A percentile compares a stretch with the other conserved stretches of the same genome.
Evolutionary conservation across 2,797 vertebrate species (phyloP).

Genomic region (Helarctos malayanus): DNA sequence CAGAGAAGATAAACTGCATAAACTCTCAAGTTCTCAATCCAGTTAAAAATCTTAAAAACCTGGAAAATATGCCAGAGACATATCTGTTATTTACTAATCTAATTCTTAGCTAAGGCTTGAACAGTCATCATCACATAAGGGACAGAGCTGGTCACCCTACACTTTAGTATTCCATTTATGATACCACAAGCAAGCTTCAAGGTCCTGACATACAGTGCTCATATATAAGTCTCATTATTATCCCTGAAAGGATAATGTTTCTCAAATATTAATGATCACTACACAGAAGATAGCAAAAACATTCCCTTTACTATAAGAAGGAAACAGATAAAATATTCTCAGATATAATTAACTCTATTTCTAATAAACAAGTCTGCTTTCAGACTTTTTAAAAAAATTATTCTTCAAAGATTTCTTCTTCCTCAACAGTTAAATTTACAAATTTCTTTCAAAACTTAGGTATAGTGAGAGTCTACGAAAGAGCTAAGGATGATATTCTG

Average conservation of each 20-base stretch:
- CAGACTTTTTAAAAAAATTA: neutral
- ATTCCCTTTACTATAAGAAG: neutral
- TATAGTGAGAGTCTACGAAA: neutral
- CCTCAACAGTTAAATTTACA: constrained; percentile 5
- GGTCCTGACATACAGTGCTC: neutral
- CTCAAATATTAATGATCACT: neutral
- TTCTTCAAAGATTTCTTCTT: constrained; percentile 50
- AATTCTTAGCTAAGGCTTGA: constrained; percentile 34
- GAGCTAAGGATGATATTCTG: neutral
- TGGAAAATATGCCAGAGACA: constrained; percentile 27
- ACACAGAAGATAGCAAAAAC: neutral
- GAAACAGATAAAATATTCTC: constrained; percentile 15
- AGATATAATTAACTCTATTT: neutral
- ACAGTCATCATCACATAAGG: constrained; percentile 40
- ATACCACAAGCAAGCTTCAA: neutral
- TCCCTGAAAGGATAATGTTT: neutral
- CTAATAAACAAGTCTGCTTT: constrained; percentile 40
- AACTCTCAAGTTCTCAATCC: constrained; percentile 1
- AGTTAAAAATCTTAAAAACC: constrained; percentile 54
- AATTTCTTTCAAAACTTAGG: constrained; percentile 43
- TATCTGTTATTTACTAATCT: neutral
- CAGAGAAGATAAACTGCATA: constrained; percentile 17
- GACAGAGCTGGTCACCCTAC: neutral
- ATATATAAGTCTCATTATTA: neutral
- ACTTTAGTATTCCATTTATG: neutral